phyloP scores from a whole-genome alignment of 2,888 invertebrate genomes.

The Salticus scenicus region DNA sequence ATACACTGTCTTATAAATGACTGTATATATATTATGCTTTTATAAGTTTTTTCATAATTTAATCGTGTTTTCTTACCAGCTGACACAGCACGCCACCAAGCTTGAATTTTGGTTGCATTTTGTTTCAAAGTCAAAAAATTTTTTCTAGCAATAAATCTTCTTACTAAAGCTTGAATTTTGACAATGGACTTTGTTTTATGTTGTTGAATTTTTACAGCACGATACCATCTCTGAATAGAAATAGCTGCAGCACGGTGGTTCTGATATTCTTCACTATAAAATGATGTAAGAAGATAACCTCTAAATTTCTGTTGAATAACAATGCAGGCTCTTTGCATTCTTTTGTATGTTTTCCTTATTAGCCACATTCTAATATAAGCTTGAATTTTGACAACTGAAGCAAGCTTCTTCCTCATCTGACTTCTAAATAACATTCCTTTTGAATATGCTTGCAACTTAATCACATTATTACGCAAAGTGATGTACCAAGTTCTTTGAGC shows the following conservation, averaged over 20 bases:
- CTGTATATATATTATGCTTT: neutral
- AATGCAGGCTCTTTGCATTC: neutral
- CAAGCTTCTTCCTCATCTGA: neutral
- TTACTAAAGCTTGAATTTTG: slow-evolving; percentile 23
- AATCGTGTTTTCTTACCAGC: neutral
- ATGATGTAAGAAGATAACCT: neutral
- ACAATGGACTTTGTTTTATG: slow-evolving; percentile 8
- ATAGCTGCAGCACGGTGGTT: neutral
- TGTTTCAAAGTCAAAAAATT: neutral
- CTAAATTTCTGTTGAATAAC: slow-evolving; percentile 23
- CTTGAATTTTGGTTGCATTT: neutral
- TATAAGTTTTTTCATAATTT: neutral
- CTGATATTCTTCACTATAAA: neutral
- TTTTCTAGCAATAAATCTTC: neutral
- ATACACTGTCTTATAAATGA: neutral
- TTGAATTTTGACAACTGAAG: slow-evolving; percentile 5
- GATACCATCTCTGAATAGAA: slow-evolving; percentile 20
- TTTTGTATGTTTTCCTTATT: neutral
- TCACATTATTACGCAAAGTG: neutral
- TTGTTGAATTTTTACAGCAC: neutral
- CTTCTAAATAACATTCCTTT: slow-evolving; percentile 10
- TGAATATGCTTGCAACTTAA: slow-evolving; percentile 17
- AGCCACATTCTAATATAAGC: slow-evolving; percentile 6
- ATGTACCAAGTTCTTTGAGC: neutral
- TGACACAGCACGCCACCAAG: neutral